Conservation (phyloP, 2,797 vertebrate species). For the Myoxocephalus aenaeus region DNA sequence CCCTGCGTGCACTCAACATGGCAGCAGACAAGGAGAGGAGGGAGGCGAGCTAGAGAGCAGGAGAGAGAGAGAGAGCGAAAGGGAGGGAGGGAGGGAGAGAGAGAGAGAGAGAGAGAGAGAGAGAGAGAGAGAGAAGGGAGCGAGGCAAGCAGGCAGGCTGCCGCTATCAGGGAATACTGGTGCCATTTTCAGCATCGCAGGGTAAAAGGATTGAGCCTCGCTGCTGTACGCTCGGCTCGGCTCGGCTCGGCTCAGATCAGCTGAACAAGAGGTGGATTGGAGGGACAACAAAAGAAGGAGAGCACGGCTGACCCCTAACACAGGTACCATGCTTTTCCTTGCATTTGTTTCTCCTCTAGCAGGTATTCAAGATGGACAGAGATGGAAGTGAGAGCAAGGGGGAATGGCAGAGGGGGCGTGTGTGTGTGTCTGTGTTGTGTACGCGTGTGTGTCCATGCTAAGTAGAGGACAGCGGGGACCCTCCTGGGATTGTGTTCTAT, state of each 20-base stretch:
- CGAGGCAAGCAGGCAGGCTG: slow-evolving; percentile 59
- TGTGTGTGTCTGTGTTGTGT: slow-evolving; percentile 16
- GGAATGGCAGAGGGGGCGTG: slow-evolving; percentile 51
- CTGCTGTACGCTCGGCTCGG: slow-evolving; percentile 65
- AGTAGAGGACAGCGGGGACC: slow-evolving; percentile 61
- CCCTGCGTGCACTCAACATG: slow-evolving; percentile 83
- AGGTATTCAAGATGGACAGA: slow-evolving; percentile 29
- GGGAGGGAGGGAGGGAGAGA: slow-evolving; percentile 57
- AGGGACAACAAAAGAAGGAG: slow-evolving; percentile 64
- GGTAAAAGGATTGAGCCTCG: slow-evolving; percentile 79
- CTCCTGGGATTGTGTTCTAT: slow-evolving; percentile 63
- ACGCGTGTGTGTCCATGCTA: slow-evolving; percentile 35
- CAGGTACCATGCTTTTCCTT: slow-evolving; percentile 69
- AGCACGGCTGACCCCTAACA: slow-evolving; percentile 70
- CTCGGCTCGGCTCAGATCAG: slow-evolving; percentile 65
- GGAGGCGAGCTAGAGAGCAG: slow-evolving; percentile 80
- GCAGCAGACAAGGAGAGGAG: slow-evolving; percentile 82
- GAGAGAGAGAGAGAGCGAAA: slow-evolving; percentile 77
- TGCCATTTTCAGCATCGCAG: slow-evolving; percentile 85
- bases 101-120: slow-evolving; percentile 49
- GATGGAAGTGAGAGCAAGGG: slow-evolving; percentile 41
- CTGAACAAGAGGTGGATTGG: slow-evolving; percentile 60
- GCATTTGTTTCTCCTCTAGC: slow-evolving; percentile 35
- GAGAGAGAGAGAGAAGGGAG: slow-evolving; percentile 53
- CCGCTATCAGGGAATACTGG: slow-evolving; percentile 83